Evolutionary conservation across 2,888 invertebrate genomes (phyloP).

Genomic region (Phortica okadai): DNA sequence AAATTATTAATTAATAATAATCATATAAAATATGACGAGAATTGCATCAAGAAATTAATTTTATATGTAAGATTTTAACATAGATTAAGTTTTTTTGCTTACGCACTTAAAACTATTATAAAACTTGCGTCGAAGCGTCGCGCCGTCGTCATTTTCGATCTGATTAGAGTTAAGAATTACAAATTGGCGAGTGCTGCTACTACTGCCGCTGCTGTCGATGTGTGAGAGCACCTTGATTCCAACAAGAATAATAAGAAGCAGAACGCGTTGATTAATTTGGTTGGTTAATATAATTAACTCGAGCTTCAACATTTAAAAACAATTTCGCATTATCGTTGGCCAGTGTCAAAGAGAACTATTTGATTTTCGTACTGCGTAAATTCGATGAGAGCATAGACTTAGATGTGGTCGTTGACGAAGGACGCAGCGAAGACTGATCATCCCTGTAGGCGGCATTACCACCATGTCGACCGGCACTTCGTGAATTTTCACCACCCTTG

Average conservation of each 20-base stretch:
- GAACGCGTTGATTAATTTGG: constrained; percentile 26
- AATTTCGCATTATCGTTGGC: constrained; percentile 2
- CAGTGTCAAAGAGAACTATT: background rate
- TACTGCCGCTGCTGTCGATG: background rate
- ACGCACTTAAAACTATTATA: background rate
- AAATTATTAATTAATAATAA: constrained; percentile 21
- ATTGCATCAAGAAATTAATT: constrained; percentile 65
- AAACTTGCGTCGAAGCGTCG: background rate
- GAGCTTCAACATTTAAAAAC: constrained; percentile 28
- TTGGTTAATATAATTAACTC: constrained; percentile 19
- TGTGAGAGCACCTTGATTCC: constrained; percentile 22
- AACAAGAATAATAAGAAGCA: background rate
- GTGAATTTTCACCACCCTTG: constrained; percentile 60
- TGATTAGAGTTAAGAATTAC: constrained; percentile 33
- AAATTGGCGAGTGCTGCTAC: constrained; percentile 29
- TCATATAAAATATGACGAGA: constrained; percentile 65
- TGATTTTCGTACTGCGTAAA: constrained; percentile 60
- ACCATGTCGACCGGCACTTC: constrained; percentile 57
- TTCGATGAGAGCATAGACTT: constrained; percentile 73
- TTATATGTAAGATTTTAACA: constrained; percentile 29
- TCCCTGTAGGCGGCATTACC: constrained; percentile 67
- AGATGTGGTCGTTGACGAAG: constrained; percentile 64
- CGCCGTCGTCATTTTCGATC: background rate
- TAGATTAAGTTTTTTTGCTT: background rate
- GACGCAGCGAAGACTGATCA: constrained; percentile 68